Base-by-base conservation (phyloP, 2,888 invertebrate genomes). In the Patella ulyssiponensis region DNA sequence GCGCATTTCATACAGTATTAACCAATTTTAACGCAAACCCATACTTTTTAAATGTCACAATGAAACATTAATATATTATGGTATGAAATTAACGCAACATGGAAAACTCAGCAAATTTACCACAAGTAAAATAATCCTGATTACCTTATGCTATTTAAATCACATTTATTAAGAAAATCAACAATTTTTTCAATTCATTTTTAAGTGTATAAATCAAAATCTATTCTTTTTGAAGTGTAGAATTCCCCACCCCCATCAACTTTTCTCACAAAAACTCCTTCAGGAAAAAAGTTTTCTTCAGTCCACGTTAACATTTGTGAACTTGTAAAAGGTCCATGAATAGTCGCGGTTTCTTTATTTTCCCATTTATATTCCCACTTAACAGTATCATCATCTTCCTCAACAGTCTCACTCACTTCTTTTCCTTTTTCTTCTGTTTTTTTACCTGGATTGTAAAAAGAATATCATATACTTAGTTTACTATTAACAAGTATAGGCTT, bases 281-380 rank as follows among this genome's bases (percentile, higher is more conserved):
- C 90, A 91, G 96, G 95, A 90, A 91, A 98, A 89, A 96, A 94
- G 1, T 96, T 96, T 81, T 96, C 95, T 79, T 94, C 94, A 1
- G 95, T 94, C 97, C 97, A 98, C 78, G 95, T 94, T 58, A 95
- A 93, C 98, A 98, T 98, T 93, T 98, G 95, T 79, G 94, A 93
- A 27, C 96, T 95, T 3, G 94, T 93, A 90, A 95, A 96, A 0
- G 98, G 98, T 0, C 98, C 98, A 84, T 96, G 94, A 73, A 96
- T 92, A 88, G 95, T 94, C 1, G 94, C 94, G 81, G 94, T 94
- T 72, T 95, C 94, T 77, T 94, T 93, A 86, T 96, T 95, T 74
- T 94, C 94, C 96, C 96, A 96, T 92, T 97, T 97, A 87, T 96
- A 96, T 91, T 98, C 97, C 98, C 98, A 98, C 91, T 93, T 94